Evolutionary conservation across 2,797 vertebrate species (phyloP), one percentile per base, ranked within the genome.

Genomic region (Peromyscus attwateri): DNA sequence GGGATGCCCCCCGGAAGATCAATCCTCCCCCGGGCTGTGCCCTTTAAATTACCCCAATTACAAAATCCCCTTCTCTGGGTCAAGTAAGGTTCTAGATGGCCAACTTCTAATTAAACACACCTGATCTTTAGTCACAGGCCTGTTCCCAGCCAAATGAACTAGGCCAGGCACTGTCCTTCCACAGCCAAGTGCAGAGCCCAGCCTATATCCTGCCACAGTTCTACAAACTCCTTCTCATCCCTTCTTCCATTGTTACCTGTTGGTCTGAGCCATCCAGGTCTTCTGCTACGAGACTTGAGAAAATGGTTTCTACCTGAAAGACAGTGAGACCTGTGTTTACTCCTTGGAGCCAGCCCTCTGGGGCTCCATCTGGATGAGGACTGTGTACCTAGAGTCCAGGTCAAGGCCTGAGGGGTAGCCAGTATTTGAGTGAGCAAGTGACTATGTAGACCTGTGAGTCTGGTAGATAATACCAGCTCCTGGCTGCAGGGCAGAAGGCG

Each of bases 261-360:
- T 79, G 0, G 1, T 29, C 5, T 49, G n/a, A 4, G 1, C 9
- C 0, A 0, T 83, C 0, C 1, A 21, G 0, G 7, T 89, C 87
- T 60, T 17, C 0, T 0, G 29, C 11, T 0, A 49, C 0, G 1
- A 37, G 0, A 0, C 87, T 0, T 23, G 31, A 31, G 43, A 31
- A 0, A 0, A 11, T 0, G 0, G 0, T 0, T 19, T n/a, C 14
- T 3, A 87, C 75, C 96, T 98, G 89, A 19, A 95, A 97, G 81
- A 83, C 68, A 92, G 66, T 89, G 80, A 94, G 43, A 92, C 6
- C 31, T 77, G 43, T 12, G 66, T 95, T 92, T 96, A 92, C n/a
- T 79, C 89, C 79, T 85, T 60, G 46, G 68, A 88, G 23, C 25
- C 2, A 19, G 57, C 17, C 90, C 83, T 68, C 81, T 62, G 27